Base-by-base conservation (phyloP, 2,888 invertebrate species). In the Parelbella ahira region DNA sequence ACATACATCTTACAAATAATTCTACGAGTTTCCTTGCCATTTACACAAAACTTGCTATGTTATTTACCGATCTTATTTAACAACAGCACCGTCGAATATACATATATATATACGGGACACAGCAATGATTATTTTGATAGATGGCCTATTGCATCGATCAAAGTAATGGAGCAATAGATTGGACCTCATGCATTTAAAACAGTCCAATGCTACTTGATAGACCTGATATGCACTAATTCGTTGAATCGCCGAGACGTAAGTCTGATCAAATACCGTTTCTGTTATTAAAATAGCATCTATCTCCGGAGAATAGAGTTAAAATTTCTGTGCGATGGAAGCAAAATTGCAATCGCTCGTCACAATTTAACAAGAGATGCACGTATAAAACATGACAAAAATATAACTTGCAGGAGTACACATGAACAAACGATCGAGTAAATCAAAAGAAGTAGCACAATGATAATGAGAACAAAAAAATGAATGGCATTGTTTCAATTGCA, bases 21-120 rank as follows among this genome's bases (percentile, higher is more conserved):
- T 7, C 12, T 9, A 19, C 8, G 11, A 39, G 44, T 49, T 54
- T 50, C 51, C 50, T 49, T 48, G 49, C 53, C 51, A 47, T 48
- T 44, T 43, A 23, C 6, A 10, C 9, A 10, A 7, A 19, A 29
- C n/a, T 4, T n/a, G n/a, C n/a, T n/a, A n/a, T n/a, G n/a, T n/a
- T n/a, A n/a, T 27, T 25, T 15, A 15, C 15, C 15, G 4, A 15
- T 15, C 15, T n/a, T n/a, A n/a, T n/a, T n/a, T n/a, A n/a, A n/a
- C n/a, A n/a, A n/a, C n/a, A n/a, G n/a, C n/a, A n/a, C n/a, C n/a
- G n/a, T n/a, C n/a, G n/a, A n/a, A n/a, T n/a, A n/a, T n/a, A n/a
- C n/a, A n/a, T n/a, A n/a, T n/a, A n/a, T n/a, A 20, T 32, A 3
- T 11, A 11, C 7, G 4, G 15, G 24, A 15, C 12, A 24, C 25